Evolutionary conservation across 2,888 invertebrate genomes (phyloP).

Genomic region (Belgica antarctica): DNA sequence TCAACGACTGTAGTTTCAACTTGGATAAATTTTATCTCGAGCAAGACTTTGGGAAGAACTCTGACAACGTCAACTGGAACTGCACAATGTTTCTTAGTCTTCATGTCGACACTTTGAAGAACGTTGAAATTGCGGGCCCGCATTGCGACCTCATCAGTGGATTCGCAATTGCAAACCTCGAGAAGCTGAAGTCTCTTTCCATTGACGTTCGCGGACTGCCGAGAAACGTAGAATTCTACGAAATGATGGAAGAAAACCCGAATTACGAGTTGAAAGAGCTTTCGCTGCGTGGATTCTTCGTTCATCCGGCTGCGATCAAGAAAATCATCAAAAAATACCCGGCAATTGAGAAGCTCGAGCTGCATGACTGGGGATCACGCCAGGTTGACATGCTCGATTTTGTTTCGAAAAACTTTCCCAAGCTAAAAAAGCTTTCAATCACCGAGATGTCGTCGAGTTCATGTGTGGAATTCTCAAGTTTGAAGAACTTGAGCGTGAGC

Average conservation of each 20-base stretch:
- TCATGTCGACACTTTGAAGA: not conserved
- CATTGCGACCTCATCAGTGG: not conserved
- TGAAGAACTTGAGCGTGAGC: not conserved
- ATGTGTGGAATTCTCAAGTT: not conserved
- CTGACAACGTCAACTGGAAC: conserved; percentile 17
- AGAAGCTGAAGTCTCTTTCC: not conserved
- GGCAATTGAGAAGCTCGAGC: conserved; percentile 19
- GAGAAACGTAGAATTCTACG: conserved; percentile 17
- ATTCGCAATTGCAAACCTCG: not conserved
- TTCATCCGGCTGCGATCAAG: conserved; percentile 7
- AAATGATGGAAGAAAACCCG: not conserved
- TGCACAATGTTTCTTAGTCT: not conserved
- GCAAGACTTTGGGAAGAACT: conserved; percentile 25
- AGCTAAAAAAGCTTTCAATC: not conserved
- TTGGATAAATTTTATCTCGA: conserved; percentile 7
- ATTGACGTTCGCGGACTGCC: conserved; percentile 25
- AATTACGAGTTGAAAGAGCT: not conserved
- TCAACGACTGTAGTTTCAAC: not conserved
- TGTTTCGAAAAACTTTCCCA: not conserved
- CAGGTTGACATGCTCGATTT: not conserved
- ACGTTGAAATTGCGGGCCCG: conserved; percentile 23
- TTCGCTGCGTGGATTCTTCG: conserved; percentile 27
- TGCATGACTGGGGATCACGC: conserved; percentile 21
- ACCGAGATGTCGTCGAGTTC: not conserved
- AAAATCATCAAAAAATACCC: conserved; percentile 18